Evolutionary conservation across 2,797 vertebrate genomes (phyloP).

Genomic region (Dicrostonyx torquatus): DNA sequence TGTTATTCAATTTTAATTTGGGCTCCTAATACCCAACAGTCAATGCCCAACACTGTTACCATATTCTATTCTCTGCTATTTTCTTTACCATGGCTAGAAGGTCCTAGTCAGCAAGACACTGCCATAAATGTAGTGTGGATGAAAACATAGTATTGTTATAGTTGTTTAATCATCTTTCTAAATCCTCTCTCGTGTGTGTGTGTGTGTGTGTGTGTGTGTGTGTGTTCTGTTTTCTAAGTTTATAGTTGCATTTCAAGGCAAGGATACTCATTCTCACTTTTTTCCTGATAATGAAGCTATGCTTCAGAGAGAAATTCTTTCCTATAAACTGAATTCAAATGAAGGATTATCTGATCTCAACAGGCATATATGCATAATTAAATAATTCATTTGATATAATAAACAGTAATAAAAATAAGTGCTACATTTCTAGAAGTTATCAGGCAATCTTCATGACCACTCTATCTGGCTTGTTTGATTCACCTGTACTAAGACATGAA

Average conservation of each 20-base stretch:
- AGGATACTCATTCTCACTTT: neutral
- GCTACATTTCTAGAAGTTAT: neutral
- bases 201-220: neutral
- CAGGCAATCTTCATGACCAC: neutral
- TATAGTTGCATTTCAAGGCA: slow-evolving; percentile 4
- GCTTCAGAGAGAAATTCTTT: neutral
- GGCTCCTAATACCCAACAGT: too few species aligned
- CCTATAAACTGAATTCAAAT: neutral
- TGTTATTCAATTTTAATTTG: neutral
- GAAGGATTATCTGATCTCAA: neutral
- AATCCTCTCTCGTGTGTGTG: neutral
- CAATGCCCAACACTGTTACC: too few species aligned
- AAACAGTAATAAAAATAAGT: neutral
- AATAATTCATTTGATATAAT: neutral
- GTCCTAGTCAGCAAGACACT: neutral
- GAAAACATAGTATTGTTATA: neutral
- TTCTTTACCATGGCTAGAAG: neutral
- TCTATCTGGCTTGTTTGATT: neutral
- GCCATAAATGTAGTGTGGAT: neutral
- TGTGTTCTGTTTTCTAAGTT: neutral
- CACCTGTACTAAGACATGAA: neutral
- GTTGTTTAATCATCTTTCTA: neutral
- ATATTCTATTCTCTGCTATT: too few species aligned
- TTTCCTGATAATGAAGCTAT: neutral
- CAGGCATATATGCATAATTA: neutral